These are phyloP conservation scores for Oxyteleia sp. DNA, from an alignment of 2,888 invertebrate species.

Conservation along the genomic window DNA sequence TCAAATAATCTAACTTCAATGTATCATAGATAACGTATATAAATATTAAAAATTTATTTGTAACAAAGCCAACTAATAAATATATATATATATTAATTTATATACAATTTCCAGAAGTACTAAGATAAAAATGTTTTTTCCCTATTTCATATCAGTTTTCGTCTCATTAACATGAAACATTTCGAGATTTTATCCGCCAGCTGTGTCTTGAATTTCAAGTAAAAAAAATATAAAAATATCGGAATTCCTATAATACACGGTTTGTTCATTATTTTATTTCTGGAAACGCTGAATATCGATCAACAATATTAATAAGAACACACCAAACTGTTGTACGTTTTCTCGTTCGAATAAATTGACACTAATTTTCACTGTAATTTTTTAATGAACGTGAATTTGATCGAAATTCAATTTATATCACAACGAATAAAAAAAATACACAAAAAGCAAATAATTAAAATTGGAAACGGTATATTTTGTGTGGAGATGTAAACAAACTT, in stretches of 20 bases:
- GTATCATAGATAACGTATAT: too few species aligned
- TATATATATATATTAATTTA: too few species aligned
- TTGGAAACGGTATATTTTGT: constrained; percentile 1
- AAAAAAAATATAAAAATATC: constrained; percentile 7
- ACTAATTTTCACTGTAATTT: constrained; percentile 21
- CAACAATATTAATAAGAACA: constrained; percentile 19
- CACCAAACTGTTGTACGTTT: neutral
- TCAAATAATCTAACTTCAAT: too few species aligned
- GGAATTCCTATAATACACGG: constrained; percentile 3
- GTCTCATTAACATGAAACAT: constrained; percentile 1
- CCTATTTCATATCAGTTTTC: constrained; percentile 20
- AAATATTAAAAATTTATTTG: too few species aligned
- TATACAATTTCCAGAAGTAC: too few species aligned
- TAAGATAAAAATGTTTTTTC: neutral
- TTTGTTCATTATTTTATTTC: constrained; percentile 29
- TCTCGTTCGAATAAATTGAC: constrained; percentile 35
- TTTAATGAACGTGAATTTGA: constrained; percentile 33
- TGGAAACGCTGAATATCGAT: constrained; percentile 10
- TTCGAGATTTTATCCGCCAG: constrained; percentile 5
- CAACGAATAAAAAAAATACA: constrained; percentile 17
- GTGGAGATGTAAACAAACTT: neutral
- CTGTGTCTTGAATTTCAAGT: constrained; percentile 6
- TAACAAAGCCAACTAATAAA: too few species aligned
- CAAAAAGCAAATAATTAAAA: constrained; percentile 10
- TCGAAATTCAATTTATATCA: constrained; percentile 29